phyloP scores from a whole-genome alignment of 1,140 invertebrate species.

The Diorhabda sublineata region DNA sequence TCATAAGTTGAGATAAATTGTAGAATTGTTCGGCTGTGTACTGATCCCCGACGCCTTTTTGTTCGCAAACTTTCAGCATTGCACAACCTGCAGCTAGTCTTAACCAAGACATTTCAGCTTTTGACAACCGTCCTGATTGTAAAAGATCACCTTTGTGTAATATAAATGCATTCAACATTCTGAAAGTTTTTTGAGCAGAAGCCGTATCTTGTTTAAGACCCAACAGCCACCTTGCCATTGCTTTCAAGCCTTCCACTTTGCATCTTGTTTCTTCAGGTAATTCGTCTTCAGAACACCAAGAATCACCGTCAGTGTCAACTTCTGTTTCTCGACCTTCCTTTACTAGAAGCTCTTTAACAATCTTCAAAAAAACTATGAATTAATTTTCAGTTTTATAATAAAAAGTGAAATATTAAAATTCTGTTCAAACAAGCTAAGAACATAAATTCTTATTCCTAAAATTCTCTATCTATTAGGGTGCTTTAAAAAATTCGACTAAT shows the following conservation, averaged over 20 bases:
- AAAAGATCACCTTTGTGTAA: constrained; percentile 63
- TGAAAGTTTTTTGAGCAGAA: constrained; percentile 90
- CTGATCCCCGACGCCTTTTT: constrained; percentile 92
- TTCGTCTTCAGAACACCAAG: constrained; percentile 85
- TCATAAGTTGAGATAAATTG: constrained; percentile 85
- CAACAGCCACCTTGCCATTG: constrained; percentile 92
- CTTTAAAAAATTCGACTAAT: too few relatives aligned
- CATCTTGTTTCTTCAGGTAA: constrained; percentile 87
- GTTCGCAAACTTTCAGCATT: constrained; percentile 94
- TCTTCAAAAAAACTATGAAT: constrained; percentile 51
- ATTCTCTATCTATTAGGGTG: too few relatives aligned
- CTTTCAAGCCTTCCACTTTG: constrained; percentile 92
- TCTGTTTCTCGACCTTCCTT: constrained; percentile 64
- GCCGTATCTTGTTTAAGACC: constrained; percentile 85
- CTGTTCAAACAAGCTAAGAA: too few relatives aligned
- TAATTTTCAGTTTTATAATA: too few relatives aligned
- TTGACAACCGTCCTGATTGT: constrained; percentile 69
- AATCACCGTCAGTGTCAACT: constrained; percentile 49
- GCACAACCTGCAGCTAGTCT: constrained; percentile 86
- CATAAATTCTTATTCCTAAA: too few relatives aligned
- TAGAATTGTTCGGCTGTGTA: constrained; percentile 93
- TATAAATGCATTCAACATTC: constrained; percentile 51
- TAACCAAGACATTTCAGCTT: constrained; percentile 89
- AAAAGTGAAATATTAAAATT: too few relatives aligned
- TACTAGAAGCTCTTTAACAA: constrained; percentile 92